Evolutionary conservation across 2,888 invertebrate species (phyloP), one percentile per base, ranked within the genome.

Genomic region (Apamea monoglypha): DNA sequence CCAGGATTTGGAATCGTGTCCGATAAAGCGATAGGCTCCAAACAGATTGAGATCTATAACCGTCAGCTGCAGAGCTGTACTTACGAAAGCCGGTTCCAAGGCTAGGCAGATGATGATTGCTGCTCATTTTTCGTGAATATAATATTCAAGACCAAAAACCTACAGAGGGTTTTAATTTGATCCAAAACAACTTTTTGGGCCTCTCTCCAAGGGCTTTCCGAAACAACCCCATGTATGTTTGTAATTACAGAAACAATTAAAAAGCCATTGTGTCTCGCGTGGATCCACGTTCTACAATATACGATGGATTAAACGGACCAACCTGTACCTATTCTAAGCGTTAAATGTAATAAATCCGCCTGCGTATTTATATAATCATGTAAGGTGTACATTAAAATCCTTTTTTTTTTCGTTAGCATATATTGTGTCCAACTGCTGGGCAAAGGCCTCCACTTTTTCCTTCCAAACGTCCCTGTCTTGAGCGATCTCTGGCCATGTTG

Each of bases 1-100:
- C 16, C n/a, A 18, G 72, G 61, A 73, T 86, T 86, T 83, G 83
- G 83, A 83, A 69, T 59, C 29, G 44, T 84, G 74, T 71, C 74
- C 86, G 74, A 83, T 86, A 78, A 78, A 74, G 25, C 67, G 71
- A 78, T 83, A 74, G 56, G 64, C 32, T n/a, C 44, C 32, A 32
- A 50, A 53, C 21, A 77, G 84, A 78, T 84, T 71, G 72, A 32
- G 72, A 83, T 83, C 86, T 77, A 36, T 74, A 29, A 63, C 70
- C 70, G 64, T 71, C 86, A 77, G 66, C 59, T 63, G 64, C 78
- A 70, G 50, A 74, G 8, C 44, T 78, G 40, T 74, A 44, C 66
- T 71, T 29, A n/a, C n/a, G n/a, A n/a, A n/a, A n/a, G n/a, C n/a
- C n/a, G n/a, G n/a, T n/a, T n/a, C n/a, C n/a, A n/a, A 36, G 6